These are phyloP conservation scores for Scelioninae gen. 2 DNA, from an alignment of 2,888 invertebrate genomes.

Conservation along the genomic window DNA sequence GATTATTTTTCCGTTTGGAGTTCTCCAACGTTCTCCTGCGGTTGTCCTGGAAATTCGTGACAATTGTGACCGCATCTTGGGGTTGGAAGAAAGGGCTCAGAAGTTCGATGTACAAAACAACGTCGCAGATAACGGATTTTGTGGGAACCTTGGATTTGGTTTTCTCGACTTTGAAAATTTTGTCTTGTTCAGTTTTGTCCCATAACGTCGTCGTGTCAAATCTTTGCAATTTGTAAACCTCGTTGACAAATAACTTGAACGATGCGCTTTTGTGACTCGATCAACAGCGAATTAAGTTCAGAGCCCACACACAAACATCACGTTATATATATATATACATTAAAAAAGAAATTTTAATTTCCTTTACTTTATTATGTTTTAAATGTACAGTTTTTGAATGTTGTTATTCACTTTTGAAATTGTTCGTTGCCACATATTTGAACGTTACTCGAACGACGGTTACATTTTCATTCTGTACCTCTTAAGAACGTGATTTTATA, in stretches of 20 bases:
- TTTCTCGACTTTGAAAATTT: not conserved
- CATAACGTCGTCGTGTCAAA: conserved; percentile 14
- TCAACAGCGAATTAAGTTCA: conserved; percentile 34
- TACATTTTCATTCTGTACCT: conserved; percentile 7
- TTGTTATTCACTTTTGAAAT: too few relatives aligned
- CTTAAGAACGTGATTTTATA: conserved; percentile 7
- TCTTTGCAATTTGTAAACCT: conserved; percentile 1
- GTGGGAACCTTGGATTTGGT: not conserved
- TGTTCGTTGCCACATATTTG: too few relatives aligned
- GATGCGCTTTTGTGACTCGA: conserved; percentile 33
- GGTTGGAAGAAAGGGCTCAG: conserved; percentile 10
- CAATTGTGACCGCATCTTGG: conserved; percentile 11
- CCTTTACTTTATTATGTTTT: conserved; percentile 18
- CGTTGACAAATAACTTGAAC: conserved; percentile 20
- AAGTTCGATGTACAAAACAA: conserved; percentile 20
- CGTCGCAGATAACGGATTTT: conserved; percentile 24
- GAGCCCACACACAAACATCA: conserved; percentile 18
- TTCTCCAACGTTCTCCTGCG: too few relatives aligned
- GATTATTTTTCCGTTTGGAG: too few relatives aligned
- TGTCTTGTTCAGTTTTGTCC: conserved; percentile 21
- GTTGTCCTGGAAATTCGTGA: too few relatives aligned
- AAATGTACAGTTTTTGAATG: conserved; percentile 15
- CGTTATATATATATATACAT: too few relatives aligned
- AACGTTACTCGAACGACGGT: too few relatives aligned
- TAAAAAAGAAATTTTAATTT: too few relatives aligned